These are phyloP conservation scores for Lottia scabra DNA, from an alignment of 2,888 invertebrate genomes.

Conservation along the genomic window DNA sequence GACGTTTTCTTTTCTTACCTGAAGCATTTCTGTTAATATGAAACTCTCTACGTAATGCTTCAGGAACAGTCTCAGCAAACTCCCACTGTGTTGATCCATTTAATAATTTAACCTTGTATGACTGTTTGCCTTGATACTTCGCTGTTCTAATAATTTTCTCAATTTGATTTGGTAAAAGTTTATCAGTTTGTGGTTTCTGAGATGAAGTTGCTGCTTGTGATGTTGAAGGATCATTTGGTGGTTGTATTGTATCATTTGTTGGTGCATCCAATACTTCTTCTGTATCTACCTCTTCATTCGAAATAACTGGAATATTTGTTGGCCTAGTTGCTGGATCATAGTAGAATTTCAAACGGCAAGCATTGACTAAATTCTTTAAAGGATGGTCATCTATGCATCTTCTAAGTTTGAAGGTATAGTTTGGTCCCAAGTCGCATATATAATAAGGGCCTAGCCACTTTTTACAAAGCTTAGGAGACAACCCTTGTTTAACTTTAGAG, in stretches of 20 bases:
- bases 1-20: neutral
- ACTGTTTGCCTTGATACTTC: neutral
- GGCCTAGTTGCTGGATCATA: neutral
- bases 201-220: too few species aligned
- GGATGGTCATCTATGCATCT: neutral
- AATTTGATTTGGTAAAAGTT: neutral
- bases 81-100: neutral
- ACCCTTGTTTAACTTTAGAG: conserved; percentile 17
- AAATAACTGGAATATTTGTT: neutral
- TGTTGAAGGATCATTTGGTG: neutral
- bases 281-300: neutral
- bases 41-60: neutral
- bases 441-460: conserved; percentile 15
- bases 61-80: neutral
- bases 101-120: neutral
- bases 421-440: conserved; percentile 19
- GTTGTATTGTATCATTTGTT: neutral
- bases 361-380: conserved; percentile 23
- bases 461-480: conserved; percentile 22
- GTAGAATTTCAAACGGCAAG: conserved; percentile 15
- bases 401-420: conserved; percentile 17
- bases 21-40: neutral
- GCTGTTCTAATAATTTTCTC: neutral
- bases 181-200: neutral
- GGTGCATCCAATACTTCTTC: neutral